A percentile compares a stretch with the other conserved stretches of the same genome.
Conservation (phyloP, 2,113 vertebrate genomes). For the Rhea pennata region DNA sequence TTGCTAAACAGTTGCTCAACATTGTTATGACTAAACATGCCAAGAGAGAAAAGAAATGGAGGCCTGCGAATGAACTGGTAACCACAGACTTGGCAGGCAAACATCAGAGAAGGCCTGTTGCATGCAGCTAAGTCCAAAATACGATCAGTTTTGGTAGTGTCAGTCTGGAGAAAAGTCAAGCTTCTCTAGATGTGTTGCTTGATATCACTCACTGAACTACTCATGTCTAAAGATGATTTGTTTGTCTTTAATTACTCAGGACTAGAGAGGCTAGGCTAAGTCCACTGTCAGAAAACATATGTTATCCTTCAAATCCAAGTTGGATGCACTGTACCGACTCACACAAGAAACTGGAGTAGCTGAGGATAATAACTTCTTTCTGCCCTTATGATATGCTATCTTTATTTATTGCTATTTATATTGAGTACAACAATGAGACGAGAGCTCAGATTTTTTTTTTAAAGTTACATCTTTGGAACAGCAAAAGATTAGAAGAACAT, state of each 20-base stretch:
- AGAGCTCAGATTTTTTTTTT: background rate
- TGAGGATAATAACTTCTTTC: background rate
- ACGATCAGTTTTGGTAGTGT: fast-evolving
- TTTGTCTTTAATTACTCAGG: background rate
- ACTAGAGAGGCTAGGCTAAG: background rate
- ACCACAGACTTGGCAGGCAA: background rate
- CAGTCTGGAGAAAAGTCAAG: background rate
- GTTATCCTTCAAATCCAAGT: background rate
- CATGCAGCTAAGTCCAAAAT: background rate
- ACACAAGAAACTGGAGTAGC: background rate
- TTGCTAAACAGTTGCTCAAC: background rate
- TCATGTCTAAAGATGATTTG: background rate
- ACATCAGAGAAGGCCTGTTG: background rate
- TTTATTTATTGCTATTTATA: background rate
- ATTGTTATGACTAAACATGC: background rate
- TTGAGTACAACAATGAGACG: background rate
- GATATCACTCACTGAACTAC: background rate
- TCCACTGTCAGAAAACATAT: background rate
- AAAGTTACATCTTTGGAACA: background rate
- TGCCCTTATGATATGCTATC: background rate
- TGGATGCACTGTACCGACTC: background rate
- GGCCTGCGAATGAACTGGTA: background rate
- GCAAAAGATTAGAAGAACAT: background rate
- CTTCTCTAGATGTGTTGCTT: background rate
- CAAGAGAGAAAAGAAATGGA: background rate